Evolutionary conservation across 2,113 vertebrate species (phyloP).

Genomic region (Melanerpes aurifrons): DNA sequence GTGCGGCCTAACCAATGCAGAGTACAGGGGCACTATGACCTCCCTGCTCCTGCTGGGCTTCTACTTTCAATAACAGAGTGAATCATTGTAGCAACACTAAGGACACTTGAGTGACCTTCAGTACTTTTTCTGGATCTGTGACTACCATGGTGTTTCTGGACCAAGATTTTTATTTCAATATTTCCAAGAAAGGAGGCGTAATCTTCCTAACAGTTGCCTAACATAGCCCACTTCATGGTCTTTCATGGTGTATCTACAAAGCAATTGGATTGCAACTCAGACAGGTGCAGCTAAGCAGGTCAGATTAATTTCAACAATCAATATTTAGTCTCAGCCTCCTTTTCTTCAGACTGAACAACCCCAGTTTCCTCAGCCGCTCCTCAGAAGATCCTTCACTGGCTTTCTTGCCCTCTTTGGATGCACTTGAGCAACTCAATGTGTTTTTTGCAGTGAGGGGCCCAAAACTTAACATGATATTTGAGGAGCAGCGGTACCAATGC

Average conservation of each 20-base stretch:
- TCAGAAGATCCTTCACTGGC: too few species aligned
- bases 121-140: neutral
- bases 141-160: neutral
- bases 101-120: neutral
- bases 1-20: too few species aligned
- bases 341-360: too few species aligned
- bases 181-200: neutral
- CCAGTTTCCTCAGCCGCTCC: too few species aligned
- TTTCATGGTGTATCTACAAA: neutral
- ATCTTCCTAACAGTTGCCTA: neutral
- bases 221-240: neutral
- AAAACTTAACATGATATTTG: too few species aligned
- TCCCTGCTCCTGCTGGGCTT: too few species aligned
- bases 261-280: neutral
- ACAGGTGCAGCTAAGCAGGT: neutral
- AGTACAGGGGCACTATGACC: too few species aligned
- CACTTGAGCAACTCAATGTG: too few species aligned
- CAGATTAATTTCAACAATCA: neutral
- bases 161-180: neutral
- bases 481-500: too few species aligned
- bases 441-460: too few species aligned
- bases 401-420: too few species aligned
- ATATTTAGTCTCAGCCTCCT: neutral
- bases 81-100: neutral
- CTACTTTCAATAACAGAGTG: neutral